Conservation (phyloP, 2,113 vertebrate species). For the Calcarius ornatus region DNA sequence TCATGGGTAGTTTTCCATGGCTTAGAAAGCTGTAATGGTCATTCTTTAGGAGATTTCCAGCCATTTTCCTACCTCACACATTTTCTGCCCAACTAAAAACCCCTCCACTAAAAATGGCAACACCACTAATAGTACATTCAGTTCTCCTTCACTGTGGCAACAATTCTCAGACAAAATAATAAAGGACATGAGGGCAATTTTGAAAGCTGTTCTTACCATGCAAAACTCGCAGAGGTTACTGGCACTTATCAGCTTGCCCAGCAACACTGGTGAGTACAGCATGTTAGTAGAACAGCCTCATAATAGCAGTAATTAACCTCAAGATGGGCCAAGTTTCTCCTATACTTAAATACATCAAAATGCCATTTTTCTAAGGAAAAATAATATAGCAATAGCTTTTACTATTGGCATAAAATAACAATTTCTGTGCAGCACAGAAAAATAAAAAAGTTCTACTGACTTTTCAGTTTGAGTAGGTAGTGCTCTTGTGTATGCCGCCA, state of each 20-base stretch:
- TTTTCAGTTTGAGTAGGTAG: not conserved
- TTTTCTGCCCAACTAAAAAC: not conserved
- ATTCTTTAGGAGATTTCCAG: not conserved
- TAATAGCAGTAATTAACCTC: not conserved
- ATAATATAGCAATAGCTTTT: not conserved
- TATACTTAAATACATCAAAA: not conserved
- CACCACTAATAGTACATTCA: not conserved
- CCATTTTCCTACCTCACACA: not conserved
- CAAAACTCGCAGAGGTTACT: accelerated
- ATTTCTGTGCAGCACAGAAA: not conserved
- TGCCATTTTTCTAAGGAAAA: not conserved
- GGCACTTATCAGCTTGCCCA: not conserved
- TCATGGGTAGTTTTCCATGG: not conserved
- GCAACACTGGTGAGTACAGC: not conserved
- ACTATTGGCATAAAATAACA: not conserved
- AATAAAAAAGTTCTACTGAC: not conserved
- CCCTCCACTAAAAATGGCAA: not conserved
- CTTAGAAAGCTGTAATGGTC: not conserved
- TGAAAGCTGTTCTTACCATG: not conserved
- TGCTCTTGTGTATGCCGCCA: not conserved
- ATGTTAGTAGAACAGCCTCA: not conserved
- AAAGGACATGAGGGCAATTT: not conserved
- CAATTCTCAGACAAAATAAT: not conserved
- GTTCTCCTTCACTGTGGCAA: not conserved
- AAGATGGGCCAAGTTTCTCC: not conserved